phyloP scores from a whole-genome alignment of 1,140 invertebrate species.

The Zaprionus gabonicus region DNA sequence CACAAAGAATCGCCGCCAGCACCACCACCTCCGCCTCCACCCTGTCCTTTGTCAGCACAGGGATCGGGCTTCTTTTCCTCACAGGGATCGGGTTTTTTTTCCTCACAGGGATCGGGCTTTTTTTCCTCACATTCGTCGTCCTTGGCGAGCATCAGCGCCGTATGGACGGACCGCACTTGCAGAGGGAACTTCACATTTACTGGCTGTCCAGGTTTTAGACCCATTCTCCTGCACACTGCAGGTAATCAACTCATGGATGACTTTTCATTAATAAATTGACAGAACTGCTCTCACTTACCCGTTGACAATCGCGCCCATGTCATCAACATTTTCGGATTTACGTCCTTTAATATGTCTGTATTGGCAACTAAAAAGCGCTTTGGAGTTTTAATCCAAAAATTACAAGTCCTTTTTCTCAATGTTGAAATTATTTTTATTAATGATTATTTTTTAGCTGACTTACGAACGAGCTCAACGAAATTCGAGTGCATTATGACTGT shows the following conservation, averaged over 20 bases:
- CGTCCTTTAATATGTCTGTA: background rate
- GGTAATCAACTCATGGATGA: background rate
- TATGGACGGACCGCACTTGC: slow-evolving; percentile 28
- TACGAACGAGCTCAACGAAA: slow-evolving; percentile 14
- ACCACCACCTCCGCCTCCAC: background rate
- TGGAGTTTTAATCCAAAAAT: background rate
- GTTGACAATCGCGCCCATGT: slow-evolving; percentile 39
- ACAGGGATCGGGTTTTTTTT: slow-evolving; percentile 6
- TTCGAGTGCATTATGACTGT: slow-evolving; percentile 5
- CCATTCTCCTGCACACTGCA: slow-evolving; percentile 20
- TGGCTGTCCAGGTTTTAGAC: slow-evolving; percentile 11
- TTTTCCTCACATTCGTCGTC: slow-evolving; percentile 11
- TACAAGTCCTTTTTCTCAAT: background rate
- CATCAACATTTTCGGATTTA: slow-evolving; percentile 36
- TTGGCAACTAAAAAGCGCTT: background rate
- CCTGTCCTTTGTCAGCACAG: background rate
- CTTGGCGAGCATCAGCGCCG: background rate
- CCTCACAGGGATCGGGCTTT: slow-evolving; percentile 15
- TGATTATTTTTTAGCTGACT: background rate
- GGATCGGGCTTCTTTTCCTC: background rate
- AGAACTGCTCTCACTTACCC: slow-evolving; percentile 21
- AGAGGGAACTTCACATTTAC: background rate
- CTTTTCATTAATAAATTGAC: background rate
- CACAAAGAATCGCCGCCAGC: background rate
- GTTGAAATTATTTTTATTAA: background rate